Conservation (phyloP, 2,888 invertebrate genomes). For the Hydriomena furcata region DNA sequence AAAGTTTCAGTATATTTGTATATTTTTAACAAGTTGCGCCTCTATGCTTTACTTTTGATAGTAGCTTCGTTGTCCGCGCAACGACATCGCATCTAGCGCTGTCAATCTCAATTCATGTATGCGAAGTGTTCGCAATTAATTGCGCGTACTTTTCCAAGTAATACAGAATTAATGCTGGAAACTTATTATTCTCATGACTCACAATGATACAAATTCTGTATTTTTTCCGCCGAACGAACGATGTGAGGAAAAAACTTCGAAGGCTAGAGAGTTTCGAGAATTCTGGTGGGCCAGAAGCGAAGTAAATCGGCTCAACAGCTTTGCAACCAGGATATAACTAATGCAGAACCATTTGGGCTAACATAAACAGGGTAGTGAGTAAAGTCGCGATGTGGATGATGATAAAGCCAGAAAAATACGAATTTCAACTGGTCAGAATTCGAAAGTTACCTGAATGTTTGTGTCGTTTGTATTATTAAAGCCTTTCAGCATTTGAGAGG, state of each 20-base stretch:
- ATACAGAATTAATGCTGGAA: slow-evolving; percentile 26
- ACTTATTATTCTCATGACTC: slow-evolving; percentile 25
- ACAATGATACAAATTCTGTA: slow-evolving; percentile 1
- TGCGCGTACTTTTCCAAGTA: slow-evolving; percentile 47
- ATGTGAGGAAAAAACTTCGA: neutral
- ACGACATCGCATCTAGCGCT: slow-evolving; percentile 33
- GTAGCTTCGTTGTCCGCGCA: slow-evolving; percentile 1
- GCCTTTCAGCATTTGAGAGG: slow-evolving; percentile 27
- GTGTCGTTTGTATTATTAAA: slow-evolving; percentile 5
- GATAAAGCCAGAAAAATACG: neutral
- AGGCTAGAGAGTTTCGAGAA: too few relatives aligned
- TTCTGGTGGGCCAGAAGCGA: too few relatives aligned
- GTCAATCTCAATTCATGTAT: slow-evolving; percentile 57
- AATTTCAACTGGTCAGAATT: too few relatives aligned
- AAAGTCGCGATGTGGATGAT: neutral
- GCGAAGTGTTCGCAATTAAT: slow-evolving; percentile 46
- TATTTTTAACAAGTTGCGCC: neutral
- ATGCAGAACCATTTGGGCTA: too few relatives aligned
- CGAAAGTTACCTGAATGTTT: neutral
- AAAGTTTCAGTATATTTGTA: too few relatives aligned
- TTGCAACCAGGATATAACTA: too few relatives aligned
- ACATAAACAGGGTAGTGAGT: too few relatives aligned
- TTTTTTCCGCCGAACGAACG: neutral
- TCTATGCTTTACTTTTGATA: neutral
- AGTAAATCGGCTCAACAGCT: too few relatives aligned